These are phyloP conservation scores for Halocaridina rubra DNA, from an alignment of 2,888 invertebrate genomes.

Conservation along the genomic window DNA sequence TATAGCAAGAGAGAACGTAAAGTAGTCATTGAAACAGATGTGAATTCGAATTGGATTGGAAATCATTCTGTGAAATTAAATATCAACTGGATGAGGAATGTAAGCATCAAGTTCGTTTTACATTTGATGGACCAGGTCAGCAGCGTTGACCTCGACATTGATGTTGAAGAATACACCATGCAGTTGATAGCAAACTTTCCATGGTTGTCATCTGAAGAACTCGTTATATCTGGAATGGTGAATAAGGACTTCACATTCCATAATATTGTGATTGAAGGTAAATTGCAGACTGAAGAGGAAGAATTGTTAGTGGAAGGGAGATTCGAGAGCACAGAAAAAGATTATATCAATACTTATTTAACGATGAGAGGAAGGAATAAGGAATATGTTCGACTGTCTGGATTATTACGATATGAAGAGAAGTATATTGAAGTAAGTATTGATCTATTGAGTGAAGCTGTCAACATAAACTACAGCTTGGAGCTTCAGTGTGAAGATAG, in stretches of 20 bases:
- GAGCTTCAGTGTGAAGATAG: no score
- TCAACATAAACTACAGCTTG: no score
- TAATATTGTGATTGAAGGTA: slow-evolving; percentile 7
- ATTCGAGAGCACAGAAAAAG: background rate
- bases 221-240: background rate
- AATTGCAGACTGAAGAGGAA: background rate
- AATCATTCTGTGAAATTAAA: background rate
- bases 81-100: slow-evolving; percentile 27
- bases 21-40: background rate
- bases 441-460: no score
- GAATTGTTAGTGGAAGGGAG: background rate
- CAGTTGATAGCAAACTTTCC: background rate
- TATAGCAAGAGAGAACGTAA: slow-evolving; percentile 1
- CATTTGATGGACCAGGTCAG: background rate
- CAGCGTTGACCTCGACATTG: background rate
- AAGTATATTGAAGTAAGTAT: background rate
- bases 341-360: background rate
- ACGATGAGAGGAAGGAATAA: background rate
- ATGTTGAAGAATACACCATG: background rate
- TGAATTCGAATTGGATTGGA: slow-evolving; percentile 29
- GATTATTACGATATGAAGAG: background rate
- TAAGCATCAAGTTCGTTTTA: slow-evolving; percentile 2
- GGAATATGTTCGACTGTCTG: background rate
- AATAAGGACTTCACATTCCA: background rate
- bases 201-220: slow-evolving; percentile 34